Conservation (phyloP, 2,888 invertebrate genomes). For the Sesia bembeciformis region DNA sequence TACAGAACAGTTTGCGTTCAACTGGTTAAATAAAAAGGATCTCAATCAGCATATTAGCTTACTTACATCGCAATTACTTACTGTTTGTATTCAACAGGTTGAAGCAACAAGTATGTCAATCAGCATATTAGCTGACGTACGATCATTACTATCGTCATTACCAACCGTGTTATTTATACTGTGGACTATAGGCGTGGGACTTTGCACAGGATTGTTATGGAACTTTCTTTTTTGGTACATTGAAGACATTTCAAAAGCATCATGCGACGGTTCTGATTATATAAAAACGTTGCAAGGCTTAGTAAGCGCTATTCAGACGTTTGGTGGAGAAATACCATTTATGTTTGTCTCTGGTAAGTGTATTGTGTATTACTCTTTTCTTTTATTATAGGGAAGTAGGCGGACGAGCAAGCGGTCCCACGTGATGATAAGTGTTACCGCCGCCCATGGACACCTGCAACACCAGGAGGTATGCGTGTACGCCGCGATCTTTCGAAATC, state of each 20-base stretch:
- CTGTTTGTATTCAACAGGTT: slow-evolving; percentile 57
- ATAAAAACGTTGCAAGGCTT: slow-evolving; percentile 85
- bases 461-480: too few relatives aligned
- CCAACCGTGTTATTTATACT: slow-evolving; percentile 83
- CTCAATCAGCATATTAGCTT: not conserved
- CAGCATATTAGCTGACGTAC: slow-evolving; percentile 80
- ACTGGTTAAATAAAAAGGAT: too few relatives aligned
- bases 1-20: too few relatives aligned
- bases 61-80: not conserved
- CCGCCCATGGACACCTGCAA: not conserved
- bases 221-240: slow-evolving; percentile 91
- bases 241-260: slow-evolving; percentile 78
- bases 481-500: too few relatives aligned
- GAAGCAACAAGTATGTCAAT: slow-evolving; percentile 77
- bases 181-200: slow-evolving; percentile 87
- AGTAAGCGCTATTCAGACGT: slow-evolving; percentile 84
- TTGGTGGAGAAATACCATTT: slow-evolving; percentile 90
- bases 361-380: not conserved
- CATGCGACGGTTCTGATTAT: slow-evolving; percentile 64
- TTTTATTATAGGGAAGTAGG: too few relatives aligned
- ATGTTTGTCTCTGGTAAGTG: slow-evolving; percentile 84
- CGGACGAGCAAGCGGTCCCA: not conserved
- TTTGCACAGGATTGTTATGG: slow-evolving; percentile 90
- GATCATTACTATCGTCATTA: slow-evolving; percentile 76
- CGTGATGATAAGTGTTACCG: not conserved